Base-by-base conservation (phyloP, 2,797 vertebrate species). In the Arctocebus calabarensis region DNA sequence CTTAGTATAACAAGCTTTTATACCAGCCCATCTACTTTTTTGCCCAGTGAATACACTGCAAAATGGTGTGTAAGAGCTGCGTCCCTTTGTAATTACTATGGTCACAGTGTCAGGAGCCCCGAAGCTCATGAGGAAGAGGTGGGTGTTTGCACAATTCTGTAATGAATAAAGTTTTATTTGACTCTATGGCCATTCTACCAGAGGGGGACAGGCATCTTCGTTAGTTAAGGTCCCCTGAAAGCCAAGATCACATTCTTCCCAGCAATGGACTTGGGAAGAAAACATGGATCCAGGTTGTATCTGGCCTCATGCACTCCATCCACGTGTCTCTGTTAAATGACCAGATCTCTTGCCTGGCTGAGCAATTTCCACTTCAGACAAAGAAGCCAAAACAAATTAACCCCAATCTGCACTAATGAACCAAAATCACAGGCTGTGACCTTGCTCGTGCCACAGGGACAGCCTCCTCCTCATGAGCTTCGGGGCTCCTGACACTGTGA, bases 351-450 rank as follows among this genome's bases (percentile, higher is more conserved):
- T 70, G 82, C 27, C 43, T 48, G 71, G 74, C 3, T n/a, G 74
- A 83, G 70, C 78, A 79, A 74, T 83, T 79, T 78, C 70, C 25
- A 77, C 45, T 59, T 52, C 71, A 84, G 77, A 92, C 48, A 68
- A 84, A 91, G 34, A 16, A 96, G 20, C 40, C 86, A 68, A 87
- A 90, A 94, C 40, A 84, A 84, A 94, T 62, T 84, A 84, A n/a
- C 85, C 78, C 73, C 78, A 43, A 61, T 78, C 79, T 92, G 88
- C 70, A 93, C 70, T 83, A 88, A 91, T 43, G 90, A 91, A 84
- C n/a, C 48, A 34, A 85, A 88, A 81, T 70, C 83, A 93, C 55
- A 84, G 55, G 61, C 74, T 84, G 32, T 29, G 40, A 25, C 61
- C n/a, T 13, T 23, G 16, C 22, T 27, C 9, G 45, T 88, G 62